Evolutionary conservation across 2,888 invertebrate species (phyloP), one percentile per base, ranked within the genome.

Genomic region (Ectemnius continuus): DNA sequence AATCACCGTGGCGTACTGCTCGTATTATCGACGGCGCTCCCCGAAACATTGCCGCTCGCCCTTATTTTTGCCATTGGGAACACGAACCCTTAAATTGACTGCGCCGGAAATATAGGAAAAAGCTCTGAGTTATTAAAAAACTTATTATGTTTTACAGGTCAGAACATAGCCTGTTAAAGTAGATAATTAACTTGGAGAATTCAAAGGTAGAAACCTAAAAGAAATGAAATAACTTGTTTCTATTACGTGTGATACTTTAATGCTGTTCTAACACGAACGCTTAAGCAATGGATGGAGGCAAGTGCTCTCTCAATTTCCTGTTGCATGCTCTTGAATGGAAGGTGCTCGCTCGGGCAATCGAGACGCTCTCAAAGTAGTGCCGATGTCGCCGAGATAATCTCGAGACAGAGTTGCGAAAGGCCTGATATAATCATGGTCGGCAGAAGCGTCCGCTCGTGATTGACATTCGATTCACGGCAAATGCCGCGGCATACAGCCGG

Each of bases 401-500:
- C 46, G 16, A 16, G 61, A 47, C 45, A 61, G 18, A 11, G 13
- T 61, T 16, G 47, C 46, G 18, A 46, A 61, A 47, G 23, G 23
- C 23, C 4, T 5, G 61, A n/a, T 36, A 36, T 61, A 16, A 52
- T 11, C 16, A 18, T 20, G 47, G 20, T 46, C 46, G 45, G 18
- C 20, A 46, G 47, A 14, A 14, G 18, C 20, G 46, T 26, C 20
- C 62, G 23, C 5, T 36, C 5, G 36, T 62, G 62, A 62, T 47
- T 62, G 62, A 62, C 62, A 62, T 48, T 13, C 26, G 48, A 62
- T 62, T 62, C 62, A 48, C 23, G 47, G 47, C 47, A 61, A 47
- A 61, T 61, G 62, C 62, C 62, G 62, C 62, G 14, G 23, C 48
- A 48, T 14, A 4, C 5, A 23, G 2, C 23, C 3, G 3, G 23